Conservation (phyloP, 1,140 invertebrate genomes). For the Helicoverpa armigera region DNA sequence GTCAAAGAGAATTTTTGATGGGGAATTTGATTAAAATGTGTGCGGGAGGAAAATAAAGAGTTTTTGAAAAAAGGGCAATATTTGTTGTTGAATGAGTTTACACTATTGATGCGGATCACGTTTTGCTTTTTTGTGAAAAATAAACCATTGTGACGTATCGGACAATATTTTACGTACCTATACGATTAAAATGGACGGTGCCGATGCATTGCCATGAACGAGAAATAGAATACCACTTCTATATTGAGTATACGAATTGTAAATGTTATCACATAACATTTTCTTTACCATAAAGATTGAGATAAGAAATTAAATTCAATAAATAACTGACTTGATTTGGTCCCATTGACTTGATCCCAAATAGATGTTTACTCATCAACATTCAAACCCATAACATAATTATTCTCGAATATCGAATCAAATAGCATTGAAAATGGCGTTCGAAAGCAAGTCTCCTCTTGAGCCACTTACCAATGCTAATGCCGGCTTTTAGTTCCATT, state of each 20-base stretch:
- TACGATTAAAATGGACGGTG: too few relatives aligned
- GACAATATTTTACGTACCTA: too few relatives aligned
- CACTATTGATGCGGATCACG: conserved; percentile 1
- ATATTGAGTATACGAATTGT: too few relatives aligned
- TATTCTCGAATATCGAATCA: conserved; percentile 69
- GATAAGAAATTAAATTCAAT: background rate
- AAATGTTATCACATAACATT: too few relatives aligned
- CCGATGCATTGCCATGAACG: too few relatives aligned
- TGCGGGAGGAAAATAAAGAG: conserved; percentile 42
- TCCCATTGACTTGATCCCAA: background rate
- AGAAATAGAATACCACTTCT: too few relatives aligned
- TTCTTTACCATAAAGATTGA: too few relatives aligned
- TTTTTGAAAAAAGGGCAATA: conserved; percentile 35
- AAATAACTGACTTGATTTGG: too few relatives aligned
- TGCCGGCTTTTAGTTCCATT: conserved; percentile 76
- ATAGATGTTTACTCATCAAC: conserved; percentile 45
- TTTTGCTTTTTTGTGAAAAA: background rate
- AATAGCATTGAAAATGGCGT: conserved; percentile 69
- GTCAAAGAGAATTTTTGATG: conserved; percentile 57
- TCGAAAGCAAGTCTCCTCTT: conserved; percentile 57
- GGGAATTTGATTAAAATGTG: conserved; percentile 49
- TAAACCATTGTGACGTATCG: background rate
- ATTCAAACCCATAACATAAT: conserved; percentile 50
- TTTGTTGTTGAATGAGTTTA: conserved; percentile 3
- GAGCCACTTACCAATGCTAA: conserved; percentile 71